Evolutionary conservation across 2,888 invertebrate species (phyloP), one percentile per base, ranked within the genome.

Genomic region (Phyllotreta cruciferae): DNA sequence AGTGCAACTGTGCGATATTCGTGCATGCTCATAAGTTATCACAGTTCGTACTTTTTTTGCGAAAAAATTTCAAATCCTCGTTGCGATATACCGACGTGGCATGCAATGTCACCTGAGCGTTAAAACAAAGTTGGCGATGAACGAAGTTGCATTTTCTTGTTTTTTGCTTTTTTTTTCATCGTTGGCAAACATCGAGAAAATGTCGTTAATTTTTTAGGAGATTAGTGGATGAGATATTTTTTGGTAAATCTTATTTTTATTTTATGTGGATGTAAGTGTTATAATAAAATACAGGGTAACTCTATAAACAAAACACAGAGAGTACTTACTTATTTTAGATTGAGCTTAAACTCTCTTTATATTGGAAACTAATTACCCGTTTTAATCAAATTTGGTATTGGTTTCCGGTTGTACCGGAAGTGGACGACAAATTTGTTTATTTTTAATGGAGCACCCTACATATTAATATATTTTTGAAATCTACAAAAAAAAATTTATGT

Each of bases 41-140:
- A 42, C 37, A 37, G 45, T 52, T 38, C 14, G 36, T 37, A 37
- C 52, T 37, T 58, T 57, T 63, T 63, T 57, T 57, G 47, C 39
- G 24, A 57, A 63, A 63, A 63, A 54, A 63, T 53, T 53, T 53
- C 50, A 58, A 63, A 60, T 36, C 52, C 52, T 35, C 49, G 35
- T 10, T 58, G 52, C 60, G 52, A 60, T 60, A 60, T 60, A 36
- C 44, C 60, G 52, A 53, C 60, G 52, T 44, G 44, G 53, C 63
- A 63, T 63, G 63, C 63, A 34, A 63, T 54, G 54, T 63, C 54
- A 63, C 63, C 63, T 63, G 63, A 63, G 57, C 63, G 58, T 63
- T 53, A 60, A 63, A 63, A 58, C 54, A 63, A 58, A 58, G 53
- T 54, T 54, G 57, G 44, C 60, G 52, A 39, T 60, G 52, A 36